Percentiles rank a stretch among this genome's conserved stretches.
Evolutionary conservation across 1,140 invertebrate species (phyloP).

Genomic region (Lordiphosa clarofinis): DNA sequence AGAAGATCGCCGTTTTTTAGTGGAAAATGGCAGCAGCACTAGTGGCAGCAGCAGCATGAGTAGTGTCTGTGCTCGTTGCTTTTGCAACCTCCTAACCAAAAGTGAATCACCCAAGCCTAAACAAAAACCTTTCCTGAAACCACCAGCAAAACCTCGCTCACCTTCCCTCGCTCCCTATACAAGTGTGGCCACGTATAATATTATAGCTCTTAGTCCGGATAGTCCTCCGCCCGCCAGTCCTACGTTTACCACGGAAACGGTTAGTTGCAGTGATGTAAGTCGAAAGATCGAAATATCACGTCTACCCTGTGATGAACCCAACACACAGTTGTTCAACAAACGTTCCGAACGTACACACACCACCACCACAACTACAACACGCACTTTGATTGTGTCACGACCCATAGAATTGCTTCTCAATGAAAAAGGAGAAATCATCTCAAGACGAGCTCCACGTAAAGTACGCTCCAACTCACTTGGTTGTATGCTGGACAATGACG

Average conservation of each 20-base stretch:
- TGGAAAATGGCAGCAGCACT: constrained; percentile 24
- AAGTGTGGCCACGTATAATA: constrained; percentile 55
- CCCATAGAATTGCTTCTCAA: constrained; percentile 69
- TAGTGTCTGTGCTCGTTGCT: constrained; percentile 60
- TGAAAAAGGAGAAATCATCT: constrained; percentile 62
- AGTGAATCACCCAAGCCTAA: constrained; percentile 10
- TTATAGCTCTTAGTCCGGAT: constrained; percentile 38
- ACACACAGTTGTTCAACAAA: constrained; percentile 34
- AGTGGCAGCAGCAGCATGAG: constrained; percentile 21
- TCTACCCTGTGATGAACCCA: constrained; percentile 39
- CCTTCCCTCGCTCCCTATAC: constrained; percentile 57
- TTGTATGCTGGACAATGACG: constrained; percentile 57
- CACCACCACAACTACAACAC: constrained; percentile 62
- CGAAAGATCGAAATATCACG: constrained; percentile 43
- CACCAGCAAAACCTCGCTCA: constrained; percentile 34
- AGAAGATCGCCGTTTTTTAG: constrained; percentile 44
- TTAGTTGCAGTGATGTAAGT: constrained; percentile 40
- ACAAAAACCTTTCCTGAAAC: constrained; percentile 6
- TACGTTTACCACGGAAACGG: constrained; percentile 51
- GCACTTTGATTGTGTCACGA: constrained; percentile 57
- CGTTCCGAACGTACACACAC: constrained; percentile 50
- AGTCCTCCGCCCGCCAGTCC: constrained; percentile 47
- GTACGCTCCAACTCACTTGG: constrained; percentile 68
- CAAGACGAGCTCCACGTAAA: constrained; percentile 41
- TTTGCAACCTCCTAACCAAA: constrained; percentile 47